A percentile compares a stretch with the other conserved stretches of the same genome.
Conservation (phyloP, 2,797 vertebrate genomes). For the Pristis pectinata region DNA sequence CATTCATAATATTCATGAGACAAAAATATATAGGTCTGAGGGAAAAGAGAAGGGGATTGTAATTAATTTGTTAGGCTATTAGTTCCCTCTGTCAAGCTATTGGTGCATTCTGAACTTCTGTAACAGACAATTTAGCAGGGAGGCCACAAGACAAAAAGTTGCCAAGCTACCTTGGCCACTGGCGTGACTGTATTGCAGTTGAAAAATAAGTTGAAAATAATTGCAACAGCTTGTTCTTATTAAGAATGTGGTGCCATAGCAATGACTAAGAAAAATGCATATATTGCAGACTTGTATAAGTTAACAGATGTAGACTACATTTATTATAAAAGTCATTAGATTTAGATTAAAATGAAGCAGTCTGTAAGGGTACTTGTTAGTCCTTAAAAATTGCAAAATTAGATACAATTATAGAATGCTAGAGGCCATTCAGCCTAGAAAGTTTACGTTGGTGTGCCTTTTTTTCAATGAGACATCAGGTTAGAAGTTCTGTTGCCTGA, state of each 20-base stretch:
- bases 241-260: slow-evolving; percentile 26
- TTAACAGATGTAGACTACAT: not conserved
- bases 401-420: not conserved
- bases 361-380: not conserved
- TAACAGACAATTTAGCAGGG: not conserved
- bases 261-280: slow-evolving; percentile 15
- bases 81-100: not conserved
- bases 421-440: not conserved
- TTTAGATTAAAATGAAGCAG: slow-evolving; percentile 9
- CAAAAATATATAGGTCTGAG: no score
- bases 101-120: not conserved
- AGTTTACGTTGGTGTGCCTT: no score
- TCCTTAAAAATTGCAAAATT: not conserved
- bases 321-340: not conserved
- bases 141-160: not conserved
- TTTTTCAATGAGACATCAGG: not conserved
- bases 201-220: not conserved
- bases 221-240: slow-evolving; percentile 27
- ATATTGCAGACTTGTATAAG: not conserved
- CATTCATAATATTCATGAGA: no score
- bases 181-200: not conserved
- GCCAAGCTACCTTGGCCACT: slow-evolving; percentile 3
- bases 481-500: no score
- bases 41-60: no score
- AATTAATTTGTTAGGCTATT: not conserved